phyloP scores from a whole-genome alignment of 1,140 invertebrate genomes.

The Rhizoglyphus robini region DNA sequence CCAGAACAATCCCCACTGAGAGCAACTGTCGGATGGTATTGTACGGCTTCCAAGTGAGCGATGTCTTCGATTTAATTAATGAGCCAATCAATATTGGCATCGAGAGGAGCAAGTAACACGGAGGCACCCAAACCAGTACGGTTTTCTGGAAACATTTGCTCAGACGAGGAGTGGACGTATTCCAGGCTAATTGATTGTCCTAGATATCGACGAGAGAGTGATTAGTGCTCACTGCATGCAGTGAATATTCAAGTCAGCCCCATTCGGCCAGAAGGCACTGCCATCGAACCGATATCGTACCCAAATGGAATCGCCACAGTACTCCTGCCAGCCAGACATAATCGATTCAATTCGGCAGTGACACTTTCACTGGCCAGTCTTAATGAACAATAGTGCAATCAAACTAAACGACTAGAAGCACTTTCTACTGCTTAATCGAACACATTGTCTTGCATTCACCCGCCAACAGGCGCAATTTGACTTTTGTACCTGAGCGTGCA shows the following conservation, averaged over 20 bases:
- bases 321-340: not conserved
- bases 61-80: not conserved
- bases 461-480: no score
- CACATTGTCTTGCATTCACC: no score
- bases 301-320: not conserved
- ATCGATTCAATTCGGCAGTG: no score
- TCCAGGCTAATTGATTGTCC: constrained; percentile 41
- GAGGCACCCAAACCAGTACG: constrained; percentile 34
- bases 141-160: constrained; percentile 33
- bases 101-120: not conserved
- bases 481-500: no score
- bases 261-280: no score
- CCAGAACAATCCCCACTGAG: not conserved
- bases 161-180: constrained; percentile 28
- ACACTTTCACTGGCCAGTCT: no score
- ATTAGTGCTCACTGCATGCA: not conserved
- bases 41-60: not conserved
- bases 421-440: no score
- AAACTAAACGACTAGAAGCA: no score
- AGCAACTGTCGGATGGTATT: not conserved
- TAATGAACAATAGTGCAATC: no score
- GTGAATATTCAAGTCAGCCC: not conserved
- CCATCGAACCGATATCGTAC: not conserved
- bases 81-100: not conserved
- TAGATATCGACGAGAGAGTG: not conserved